Base-by-base conservation (phyloP, 2,113 vertebrate genomes). In the Bos indicus region DNA sequence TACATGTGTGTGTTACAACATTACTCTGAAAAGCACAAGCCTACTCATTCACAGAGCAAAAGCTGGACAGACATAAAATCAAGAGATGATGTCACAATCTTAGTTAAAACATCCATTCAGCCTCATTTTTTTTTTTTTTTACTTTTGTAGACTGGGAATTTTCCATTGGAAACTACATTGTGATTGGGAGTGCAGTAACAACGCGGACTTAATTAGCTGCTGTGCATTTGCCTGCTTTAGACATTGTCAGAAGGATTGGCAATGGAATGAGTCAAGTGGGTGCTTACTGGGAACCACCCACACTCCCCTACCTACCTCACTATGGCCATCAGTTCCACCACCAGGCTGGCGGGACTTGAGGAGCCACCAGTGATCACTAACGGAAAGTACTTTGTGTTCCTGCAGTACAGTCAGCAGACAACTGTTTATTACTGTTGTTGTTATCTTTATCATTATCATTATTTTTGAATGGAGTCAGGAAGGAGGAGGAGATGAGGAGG, bases 271-370 rank as follows among this genome's bases (percentile, higher is more conserved):
- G 59, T 91, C 83, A 57, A 80, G 90, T 77, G 62, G 80, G 83
- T 84, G n/a, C 36, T 95, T n/a, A 2, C 36, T 90, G 90, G 54
- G 91, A 94, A 91, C 97, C 95, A 94, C 92, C 97, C 94, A 94
- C 92, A 25, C 54, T 90, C 48, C 74, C 92, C 84, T 64, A 78
- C 67, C 54, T 96, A 92, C 56, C 67, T 96, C 77, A 10, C 28
- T 90, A 59, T 85, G 54, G 64, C 81, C 96, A 57, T 33, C 15
- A 43, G 67, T 88, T 88, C 81, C 51, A 36, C 56, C 40, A 74
- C 85, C n/a, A 78, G 91, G 33, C 88, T 97, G 97, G 64, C 1
- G 2, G 92, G 36, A 74, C 16, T 82, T 48, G 25, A 88, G 64
- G 91, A 88, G 59, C 90, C 97, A 92, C 96, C 92, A 78, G 85